Base-by-base conservation (phyloP, 2,797 vertebrate species). In the Neoniphon sammara region DNA sequence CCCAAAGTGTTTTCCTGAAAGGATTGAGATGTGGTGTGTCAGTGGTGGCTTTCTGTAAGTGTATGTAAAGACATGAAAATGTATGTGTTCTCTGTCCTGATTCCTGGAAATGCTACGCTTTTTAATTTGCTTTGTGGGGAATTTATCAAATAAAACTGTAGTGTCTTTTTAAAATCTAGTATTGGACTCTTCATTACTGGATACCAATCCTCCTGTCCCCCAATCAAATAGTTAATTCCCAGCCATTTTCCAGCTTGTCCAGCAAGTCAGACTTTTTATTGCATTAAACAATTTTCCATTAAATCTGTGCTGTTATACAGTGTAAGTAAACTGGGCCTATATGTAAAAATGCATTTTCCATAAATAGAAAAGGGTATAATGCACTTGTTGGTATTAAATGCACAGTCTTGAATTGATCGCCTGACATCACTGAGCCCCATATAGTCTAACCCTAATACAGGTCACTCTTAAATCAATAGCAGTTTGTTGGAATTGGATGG, bases 71-170 rank as follows among this genome's bases (percentile, higher is more conserved):
- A 82, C 85, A 80, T 90, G 70, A 75, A 78, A 77, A 77, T 87
- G 2, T 55, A 72, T 82, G 50, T 65, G 65, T 88, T 77, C 46
- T 79, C 73, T 83, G 72, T 77, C 69, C 69, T 20, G 68, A 75
- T 75, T 88, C 67, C 66, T 88, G 73, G 70, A 83, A 88, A 84
- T 10, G 77, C 78, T 86, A 81, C 68, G 77, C 61, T 69, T 85
- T 88, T 87, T 83, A 67, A 86, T 91, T 90, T 93, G 83, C 89
- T 90, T 77, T 93, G 80, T 87, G 77, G 78, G 78, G 59, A 86
- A 90, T 92, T 91, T 80, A 90, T 85, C 57, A 86, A 95, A 94
- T 94, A 94, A 94, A 94, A 78, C 72, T 82, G 12, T 39, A 74
- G 82, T 84, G 73, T 89, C 82, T 85, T 92, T 89, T 81, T 82